Evolutionary conservation across 1,140 invertebrate genomes (phyloP).

Genomic region (Neotoxoptera formosana): DNA sequence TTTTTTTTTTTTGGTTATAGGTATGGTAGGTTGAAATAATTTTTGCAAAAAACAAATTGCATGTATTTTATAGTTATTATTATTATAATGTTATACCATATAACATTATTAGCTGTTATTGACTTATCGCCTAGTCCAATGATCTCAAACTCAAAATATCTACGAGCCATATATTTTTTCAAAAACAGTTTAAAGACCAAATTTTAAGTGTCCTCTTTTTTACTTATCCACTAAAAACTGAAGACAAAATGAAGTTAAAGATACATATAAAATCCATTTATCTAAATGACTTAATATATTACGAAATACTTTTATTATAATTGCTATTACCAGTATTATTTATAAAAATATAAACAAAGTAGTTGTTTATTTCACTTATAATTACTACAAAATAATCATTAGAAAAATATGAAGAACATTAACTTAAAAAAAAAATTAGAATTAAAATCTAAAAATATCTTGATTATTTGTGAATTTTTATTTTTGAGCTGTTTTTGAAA

Average conservation of each 20-base stretch:
- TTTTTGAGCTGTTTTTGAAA: not conserved
- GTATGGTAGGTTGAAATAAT: no score
- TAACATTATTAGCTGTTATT: no score
- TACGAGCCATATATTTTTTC: not conserved
- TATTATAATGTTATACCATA: no score
- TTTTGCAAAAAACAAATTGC: no score
- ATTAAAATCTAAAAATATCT: slow-evolving; percentile 29
- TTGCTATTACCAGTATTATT: not conserved
- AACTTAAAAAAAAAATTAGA: not conserved
- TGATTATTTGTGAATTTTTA: not conserved
- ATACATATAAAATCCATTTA: not conserved
- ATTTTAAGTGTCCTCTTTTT: not conserved
- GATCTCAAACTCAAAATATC: slow-evolving; percentile 1
- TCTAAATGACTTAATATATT: not conserved
- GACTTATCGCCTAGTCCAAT: not conserved
- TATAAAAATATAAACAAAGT: slow-evolving; percentile 15
- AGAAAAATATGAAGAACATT: slow-evolving; percentile 2
- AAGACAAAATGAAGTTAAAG: not conserved
- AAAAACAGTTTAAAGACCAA: not conserved
- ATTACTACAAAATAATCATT: slow-evolving; percentile 16
- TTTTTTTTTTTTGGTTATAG: no score
- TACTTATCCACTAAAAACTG: slow-evolving; percentile 4
- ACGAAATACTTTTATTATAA: slow-evolving; percentile 14
- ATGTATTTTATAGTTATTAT: no score
- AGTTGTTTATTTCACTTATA: not conserved